These are phyloP conservation scores for Nycteola revayana DNA, from an alignment of 2,888 invertebrate species.

Conservation along the genomic window DNA sequence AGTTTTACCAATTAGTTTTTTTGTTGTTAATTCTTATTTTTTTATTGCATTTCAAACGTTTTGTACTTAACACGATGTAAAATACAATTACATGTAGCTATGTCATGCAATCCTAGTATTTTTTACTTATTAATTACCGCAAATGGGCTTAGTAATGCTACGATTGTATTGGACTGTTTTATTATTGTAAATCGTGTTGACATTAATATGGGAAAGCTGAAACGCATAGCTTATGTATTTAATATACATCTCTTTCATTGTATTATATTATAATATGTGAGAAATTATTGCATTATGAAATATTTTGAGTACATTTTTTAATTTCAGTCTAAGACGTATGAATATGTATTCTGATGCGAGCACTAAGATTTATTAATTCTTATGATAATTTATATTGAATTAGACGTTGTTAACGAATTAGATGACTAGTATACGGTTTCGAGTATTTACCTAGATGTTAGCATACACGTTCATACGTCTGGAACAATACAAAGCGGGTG, in stretches of 20 bases:
- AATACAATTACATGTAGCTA: slow-evolving; percentile 14
- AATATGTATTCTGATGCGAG: slow-evolving; percentile 23
- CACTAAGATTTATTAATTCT: slow-evolving; percentile 14
- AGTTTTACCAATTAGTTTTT: neutral
- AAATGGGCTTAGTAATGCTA: slow-evolving; percentile 21
- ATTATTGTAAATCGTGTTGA: slow-evolving; percentile 32
- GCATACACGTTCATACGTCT: slow-evolving; percentile 26
- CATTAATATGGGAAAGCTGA: slow-evolving; percentile 29
- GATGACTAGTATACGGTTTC: no score
- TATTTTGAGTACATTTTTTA: slow-evolving; percentile 39
- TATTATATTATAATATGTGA: slow-evolving; percentile 38
- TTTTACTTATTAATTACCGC: slow-evolving; percentile 1
- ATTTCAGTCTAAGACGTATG: slow-evolving; percentile 32
- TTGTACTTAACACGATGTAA: slow-evolving; percentile 26
- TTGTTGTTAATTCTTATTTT: no score
- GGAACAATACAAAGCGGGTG: slow-evolving; percentile 32
- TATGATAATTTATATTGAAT: no score
- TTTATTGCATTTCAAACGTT: slow-evolving; percentile 15
- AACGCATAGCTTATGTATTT: slow-evolving; percentile 39
- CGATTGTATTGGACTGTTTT: slow-evolving; percentile 25
- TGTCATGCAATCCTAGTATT: slow-evolving; percentile 18
- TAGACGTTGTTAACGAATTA: no score
- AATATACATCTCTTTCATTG: slow-evolving; percentile 37
- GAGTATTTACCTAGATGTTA: slow-evolving; percentile 1
- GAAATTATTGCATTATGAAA: slow-evolving; percentile 33